Percentiles rank a stretch among this genome's conserved stretches.
Conservation (phyloP, 2,888 invertebrate species). For the Emesis furor region DNA sequence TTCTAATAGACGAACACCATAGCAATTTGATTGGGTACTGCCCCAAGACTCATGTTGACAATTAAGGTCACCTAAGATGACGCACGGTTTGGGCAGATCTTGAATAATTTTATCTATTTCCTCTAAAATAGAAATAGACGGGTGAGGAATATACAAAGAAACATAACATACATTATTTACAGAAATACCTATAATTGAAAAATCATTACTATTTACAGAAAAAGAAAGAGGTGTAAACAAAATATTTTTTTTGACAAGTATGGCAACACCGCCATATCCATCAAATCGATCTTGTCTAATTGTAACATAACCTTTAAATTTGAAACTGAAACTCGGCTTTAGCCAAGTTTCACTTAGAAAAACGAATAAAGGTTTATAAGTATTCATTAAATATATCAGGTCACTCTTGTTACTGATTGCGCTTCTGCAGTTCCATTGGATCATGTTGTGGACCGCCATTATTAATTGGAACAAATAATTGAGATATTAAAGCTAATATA, state of each 20-base stretch:
- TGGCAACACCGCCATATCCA: too few relatives aligned
- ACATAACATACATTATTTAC: too few relatives aligned
- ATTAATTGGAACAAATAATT: too few relatives aligned
- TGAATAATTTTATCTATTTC: too few relatives aligned
- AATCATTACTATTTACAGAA: neutral
- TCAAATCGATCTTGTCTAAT: neutral
- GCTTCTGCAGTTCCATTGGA: conserved; percentile 34
- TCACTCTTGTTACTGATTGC: neutral
- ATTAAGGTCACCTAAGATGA: neutral
- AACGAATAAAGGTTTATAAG: conserved; percentile 15
- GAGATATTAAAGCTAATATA: too few relatives aligned
- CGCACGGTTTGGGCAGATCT: too few relatives aligned
- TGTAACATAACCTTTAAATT: neutral
- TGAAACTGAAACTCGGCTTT: conserved; percentile 19
- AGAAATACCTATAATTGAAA: neutral
- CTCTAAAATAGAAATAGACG: too few relatives aligned
- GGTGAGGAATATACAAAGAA: too few relatives aligned
- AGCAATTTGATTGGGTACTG: too few relatives aligned
- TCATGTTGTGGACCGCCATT: neutral
- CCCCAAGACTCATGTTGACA: too few relatives aligned
- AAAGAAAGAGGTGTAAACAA: neutral
- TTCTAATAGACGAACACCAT: too few relatives aligned
- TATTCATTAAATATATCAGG: conserved; percentile 11
- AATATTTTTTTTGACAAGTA: neutral
- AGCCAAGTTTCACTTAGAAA: conserved; percentile 33